A percentile compares a stretch with the other conserved stretches of the same genome.
phyloP scores from a whole-genome alignment of 2,797 vertebrate species.

The Sylvilagus floridanus region DNA sequence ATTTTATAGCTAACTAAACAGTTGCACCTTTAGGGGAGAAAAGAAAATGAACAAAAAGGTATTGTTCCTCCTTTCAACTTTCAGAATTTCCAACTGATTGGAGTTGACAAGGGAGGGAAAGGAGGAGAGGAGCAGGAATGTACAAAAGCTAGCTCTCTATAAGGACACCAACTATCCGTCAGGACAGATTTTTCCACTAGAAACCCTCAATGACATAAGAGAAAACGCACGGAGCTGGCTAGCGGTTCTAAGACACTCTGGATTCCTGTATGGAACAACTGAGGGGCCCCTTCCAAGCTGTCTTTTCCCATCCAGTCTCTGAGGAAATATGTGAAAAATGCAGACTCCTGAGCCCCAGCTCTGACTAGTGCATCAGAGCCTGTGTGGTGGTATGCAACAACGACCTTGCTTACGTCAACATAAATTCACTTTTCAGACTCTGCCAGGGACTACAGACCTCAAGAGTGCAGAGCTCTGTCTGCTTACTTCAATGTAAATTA shows the following conservation, averaged over 20 bases:
- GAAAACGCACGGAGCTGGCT: neutral
- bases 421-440: neutral
- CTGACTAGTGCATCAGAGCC: neutral
- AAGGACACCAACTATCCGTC: neutral
- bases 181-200: neutral
- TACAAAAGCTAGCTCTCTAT: neutral
- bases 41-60: neutral
- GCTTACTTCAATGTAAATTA: neutral
- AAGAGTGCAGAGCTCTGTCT: neutral
- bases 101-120: neutral
- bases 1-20: slow-evolving; percentile 2
- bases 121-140: neutral
- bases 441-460: neutral
- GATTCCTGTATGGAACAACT: neutral
- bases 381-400: neutral
- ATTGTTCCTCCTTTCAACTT: neutral
- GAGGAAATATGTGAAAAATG: slow-evolving; percentile 25
- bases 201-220: neutral
- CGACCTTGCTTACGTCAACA: neutral
- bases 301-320: neutral
- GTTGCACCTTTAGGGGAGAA: neutral
- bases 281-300: neutral
- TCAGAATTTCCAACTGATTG: slow-evolving; percentile 27
- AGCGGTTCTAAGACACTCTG: neutral
- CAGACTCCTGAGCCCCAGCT: neutral